phyloP scores from a whole-genome alignment of 2,888 invertebrate species.

The Himalopsyche kuldschensis region DNA sequence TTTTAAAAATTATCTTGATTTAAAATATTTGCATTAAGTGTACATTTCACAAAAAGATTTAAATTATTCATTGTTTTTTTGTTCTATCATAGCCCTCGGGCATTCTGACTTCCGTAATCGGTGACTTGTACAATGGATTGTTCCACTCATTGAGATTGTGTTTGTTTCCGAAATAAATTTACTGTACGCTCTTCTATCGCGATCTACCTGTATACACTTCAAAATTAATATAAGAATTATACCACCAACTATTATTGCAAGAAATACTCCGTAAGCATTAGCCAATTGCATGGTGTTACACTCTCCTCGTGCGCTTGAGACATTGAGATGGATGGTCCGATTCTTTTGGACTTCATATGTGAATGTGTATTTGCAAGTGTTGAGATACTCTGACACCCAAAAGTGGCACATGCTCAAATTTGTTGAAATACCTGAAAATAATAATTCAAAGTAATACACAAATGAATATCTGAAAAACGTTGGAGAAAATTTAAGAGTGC shows the following conservation, averaged over 20 bases:
- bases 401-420: conserved; percentile 15
- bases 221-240: conserved; percentile 51
- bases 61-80: background rate
- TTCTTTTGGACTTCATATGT: conserved; percentile 30
- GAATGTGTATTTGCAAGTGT: conserved; percentile 23
- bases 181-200: conserved; percentile 60
- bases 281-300: background rate
- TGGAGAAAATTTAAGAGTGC: too few relatives aligned
- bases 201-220: conserved; percentile 52
- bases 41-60: background rate
- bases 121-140: conserved; percentile 68
- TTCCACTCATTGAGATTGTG: conserved; percentile 49
- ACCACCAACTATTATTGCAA: conserved; percentile 54
- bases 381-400: background rate
- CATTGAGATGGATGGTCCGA: conserved; percentile 19
- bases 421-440: conserved; percentile 12
- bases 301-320: background rate
- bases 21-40: too few relatives aligned
- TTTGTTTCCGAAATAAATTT: conserved; percentile 55
- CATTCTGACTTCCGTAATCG: conserved; percentile 59
- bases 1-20: background rate
- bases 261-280: background rate
- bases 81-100: conserved; percentile 47
- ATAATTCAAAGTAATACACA: background rate
- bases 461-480: too few relatives aligned